These are phyloP conservation scores for Macropus fuliginosus DNA, from an alignment of 2,797 vertebrate species.

Conservation along the genomic window DNA sequence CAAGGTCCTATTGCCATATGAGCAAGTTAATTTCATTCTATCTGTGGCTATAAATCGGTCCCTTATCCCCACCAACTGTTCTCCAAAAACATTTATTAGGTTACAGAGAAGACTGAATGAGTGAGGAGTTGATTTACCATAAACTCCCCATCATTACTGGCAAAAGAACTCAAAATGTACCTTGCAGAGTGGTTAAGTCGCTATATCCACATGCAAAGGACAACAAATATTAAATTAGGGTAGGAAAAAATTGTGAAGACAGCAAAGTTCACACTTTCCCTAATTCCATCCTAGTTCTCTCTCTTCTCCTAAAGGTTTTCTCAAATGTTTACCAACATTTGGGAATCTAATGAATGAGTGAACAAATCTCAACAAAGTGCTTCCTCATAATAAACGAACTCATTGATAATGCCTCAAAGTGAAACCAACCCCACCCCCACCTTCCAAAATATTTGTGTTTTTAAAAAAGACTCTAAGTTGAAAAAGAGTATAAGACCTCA, in stretches of 20 bases:
- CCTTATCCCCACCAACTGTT: background rate
- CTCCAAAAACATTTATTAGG: constrained; percentile 21
- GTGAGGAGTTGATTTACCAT: background rate
- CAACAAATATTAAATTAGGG: background rate
- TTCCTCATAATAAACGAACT: background rate
- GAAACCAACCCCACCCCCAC: background rate
- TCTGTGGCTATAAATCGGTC: constrained; percentile 15
- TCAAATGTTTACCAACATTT: too few species aligned
- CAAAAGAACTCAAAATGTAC: constrained; percentile 26
- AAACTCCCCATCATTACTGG: background rate
- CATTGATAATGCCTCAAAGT: background rate
- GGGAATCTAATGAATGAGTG: background rate
- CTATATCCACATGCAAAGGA: background rate
- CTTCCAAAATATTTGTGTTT: background rate
- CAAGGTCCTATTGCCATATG: background rate
- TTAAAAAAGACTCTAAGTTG: background rate
- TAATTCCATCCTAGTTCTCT: background rate
- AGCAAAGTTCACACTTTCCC: background rate
- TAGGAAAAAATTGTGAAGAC: background rate
- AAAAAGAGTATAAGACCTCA: background rate
- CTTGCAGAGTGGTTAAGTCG: background rate
- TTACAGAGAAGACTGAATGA: background rate
- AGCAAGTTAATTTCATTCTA: constrained; percentile 3
- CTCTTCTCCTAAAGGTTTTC: background rate
- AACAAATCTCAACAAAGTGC: background rate